phyloP scores from a whole-genome alignment of 2,113 vertebrate species.

The Poeciliopsis turrubarensis region DNA sequence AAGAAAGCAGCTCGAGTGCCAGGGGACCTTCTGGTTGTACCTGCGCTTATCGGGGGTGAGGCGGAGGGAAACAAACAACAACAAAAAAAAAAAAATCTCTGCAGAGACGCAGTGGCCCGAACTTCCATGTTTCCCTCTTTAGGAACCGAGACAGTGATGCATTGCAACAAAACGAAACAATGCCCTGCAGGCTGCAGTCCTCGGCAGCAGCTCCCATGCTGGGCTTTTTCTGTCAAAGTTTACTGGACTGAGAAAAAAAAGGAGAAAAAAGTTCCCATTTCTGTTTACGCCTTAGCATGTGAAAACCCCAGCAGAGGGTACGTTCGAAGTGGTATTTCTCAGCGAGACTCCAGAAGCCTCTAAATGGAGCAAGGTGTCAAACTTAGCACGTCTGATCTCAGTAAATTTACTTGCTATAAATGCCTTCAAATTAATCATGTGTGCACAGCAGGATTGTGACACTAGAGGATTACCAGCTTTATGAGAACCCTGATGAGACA shows the following conservation, averaged over 20 bases:
- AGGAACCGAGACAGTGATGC: constrained; percentile 18
- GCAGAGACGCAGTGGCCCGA: constrained; percentile 19
- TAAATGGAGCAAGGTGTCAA: constrained; percentile 65
- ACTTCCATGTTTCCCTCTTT: not conserved
- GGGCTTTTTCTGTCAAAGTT: constrained; percentile 1
- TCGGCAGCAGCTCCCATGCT: constrained; percentile 3
- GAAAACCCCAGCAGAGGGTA: not conserved
- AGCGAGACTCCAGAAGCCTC: constrained; percentile 33
- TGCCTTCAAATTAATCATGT: constrained; percentile 64
- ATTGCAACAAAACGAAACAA: constrained; percentile 33
- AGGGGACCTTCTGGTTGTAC: constrained; percentile 35
- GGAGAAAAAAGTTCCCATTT: not conserved
- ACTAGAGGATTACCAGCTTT: constrained; percentile 40
- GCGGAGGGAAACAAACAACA: too few species aligned
- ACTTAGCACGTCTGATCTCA: constrained; percentile 62
- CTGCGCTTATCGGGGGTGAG: constrained; percentile 23
- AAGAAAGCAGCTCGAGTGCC: constrained; percentile 29
- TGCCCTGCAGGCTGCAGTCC: constrained; percentile 10
- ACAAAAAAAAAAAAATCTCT: constrained; percentile 10
- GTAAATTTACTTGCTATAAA: constrained; percentile 65
- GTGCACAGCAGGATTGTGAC: constrained; percentile 42
- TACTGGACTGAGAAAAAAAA: not conserved
- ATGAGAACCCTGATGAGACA: constrained; percentile 19
- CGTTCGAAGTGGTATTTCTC: constrained; percentile 4
- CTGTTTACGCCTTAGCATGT: not conserved